Percentiles rank a stretch among this genome's conserved stretches.
phyloP scores from a whole-genome alignment of 92 coral and sea anemone species.

The Anthopleura xanthogrammica region DNA sequence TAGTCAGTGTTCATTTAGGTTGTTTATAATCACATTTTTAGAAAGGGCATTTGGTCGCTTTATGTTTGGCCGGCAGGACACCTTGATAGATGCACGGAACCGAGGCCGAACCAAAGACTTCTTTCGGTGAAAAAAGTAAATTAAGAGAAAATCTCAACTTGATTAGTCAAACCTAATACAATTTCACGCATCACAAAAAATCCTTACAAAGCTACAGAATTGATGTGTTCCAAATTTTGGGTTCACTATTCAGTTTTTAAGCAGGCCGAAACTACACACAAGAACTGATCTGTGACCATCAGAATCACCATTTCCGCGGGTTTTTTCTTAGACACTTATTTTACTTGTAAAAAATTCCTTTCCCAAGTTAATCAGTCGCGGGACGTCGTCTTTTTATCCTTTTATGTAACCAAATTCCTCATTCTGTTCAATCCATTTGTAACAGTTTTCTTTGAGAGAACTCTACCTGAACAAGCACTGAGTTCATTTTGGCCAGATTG shows the following conservation, averaged over 20 bases:
- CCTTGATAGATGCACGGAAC: neutral
- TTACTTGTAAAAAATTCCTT: neutral
- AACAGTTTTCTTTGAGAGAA: neutral
- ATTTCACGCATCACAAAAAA: neutral
- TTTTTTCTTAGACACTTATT: neutral
- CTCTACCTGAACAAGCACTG: neutral
- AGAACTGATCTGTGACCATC: neutral
- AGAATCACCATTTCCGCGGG: neutral
- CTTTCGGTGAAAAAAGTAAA: neutral
- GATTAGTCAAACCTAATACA: neutral
- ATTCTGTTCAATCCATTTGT: constrained; percentile 1
- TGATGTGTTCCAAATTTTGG: constrained; percentile 12
- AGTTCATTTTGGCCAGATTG: constrained; percentile 30
- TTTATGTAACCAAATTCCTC: neutral
- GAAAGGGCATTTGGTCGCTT: constrained; percentile 2
- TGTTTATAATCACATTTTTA: neutral
- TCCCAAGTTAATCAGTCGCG: constrained; percentile 1
- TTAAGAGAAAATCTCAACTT: neutral
- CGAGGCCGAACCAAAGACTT: neutral
- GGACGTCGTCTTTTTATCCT: neutral
- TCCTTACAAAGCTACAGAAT: constrained; percentile 14
- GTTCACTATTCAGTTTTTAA: neutral
- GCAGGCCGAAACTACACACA: neutral
- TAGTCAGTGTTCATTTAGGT: neutral
- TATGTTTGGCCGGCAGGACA: neutral